Base-by-base conservation (phyloP, 2,888 invertebrate species). In the Drosophila glabriapex region DNA sequence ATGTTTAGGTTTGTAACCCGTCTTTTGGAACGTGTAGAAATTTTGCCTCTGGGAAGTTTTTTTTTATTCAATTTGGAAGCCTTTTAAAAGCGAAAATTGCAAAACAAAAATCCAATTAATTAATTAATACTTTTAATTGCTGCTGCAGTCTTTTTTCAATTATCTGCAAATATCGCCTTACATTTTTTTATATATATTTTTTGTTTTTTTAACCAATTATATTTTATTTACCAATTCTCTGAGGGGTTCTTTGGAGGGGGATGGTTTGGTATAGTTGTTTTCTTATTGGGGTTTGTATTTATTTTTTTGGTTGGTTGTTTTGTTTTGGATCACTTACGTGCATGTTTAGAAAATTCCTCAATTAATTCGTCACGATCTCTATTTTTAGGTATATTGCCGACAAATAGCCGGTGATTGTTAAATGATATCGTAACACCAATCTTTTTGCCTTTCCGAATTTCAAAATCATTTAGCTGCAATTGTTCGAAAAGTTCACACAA, bases 341-440 rank as follows among this genome's bases (percentile, higher is more conserved):
- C 98, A 96, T 98, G 97, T 96, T 98, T 98, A 95, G 97, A 96
- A 97, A 99, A 98, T 96, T 99, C 98, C 96, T 98, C 98, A 96
- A 97, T 97, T 95, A 99, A 97, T 96, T 98, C 98, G 95, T 98
- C 98, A 96, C 97, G 97, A 96, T 98, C 98, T 96, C 98, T 98
- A 97, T 97, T 98, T 97, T 99, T 99, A 96, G 99, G 98, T 96
- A 99, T 98, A 98, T 99, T 99, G 95, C 98, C 99, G 96, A 99
- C 98, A 97, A 98, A 99, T 96, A 99, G 97, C 96, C 98, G 97
- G 96, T 98, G 98, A 97, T 99, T 99, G 97, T 99, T 98, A 97
- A 98, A 98, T 95, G 98, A 99, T 96, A 98, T 97, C 95, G 98
- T 98, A 95, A 98, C 98, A 96, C 98, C 98, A 96, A 99, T 97